phyloP scores from a whole-genome alignment of 2,888 invertebrate species.

The Torymus aiolomorphi region DNA sequence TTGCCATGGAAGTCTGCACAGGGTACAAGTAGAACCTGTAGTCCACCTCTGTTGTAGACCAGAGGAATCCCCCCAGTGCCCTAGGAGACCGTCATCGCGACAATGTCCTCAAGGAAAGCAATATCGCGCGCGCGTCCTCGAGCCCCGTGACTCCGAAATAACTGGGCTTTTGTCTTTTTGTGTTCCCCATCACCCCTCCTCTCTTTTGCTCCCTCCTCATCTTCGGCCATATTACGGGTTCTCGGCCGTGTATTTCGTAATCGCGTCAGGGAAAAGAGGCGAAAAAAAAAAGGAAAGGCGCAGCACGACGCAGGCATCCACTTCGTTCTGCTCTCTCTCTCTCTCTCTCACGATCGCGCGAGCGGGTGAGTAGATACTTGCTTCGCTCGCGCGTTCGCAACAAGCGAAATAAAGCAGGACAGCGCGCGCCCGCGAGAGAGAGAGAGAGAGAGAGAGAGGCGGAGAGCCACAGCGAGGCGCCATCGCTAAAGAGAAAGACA shows the following conservation, averaged over 20 bases:
- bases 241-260: constrained; percentile 45
- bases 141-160: constrained; percentile 12
- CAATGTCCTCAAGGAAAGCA: too few species aligned
- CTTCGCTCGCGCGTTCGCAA: background rate
- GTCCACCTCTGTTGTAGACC: too few species aligned
- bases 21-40: too few species aligned
- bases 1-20: background rate
- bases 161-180: constrained; percentile 34
- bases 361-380: too few species aligned
- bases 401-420: too few species aligned
- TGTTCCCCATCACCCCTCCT: constrained; percentile 6
- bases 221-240: constrained; percentile 41
- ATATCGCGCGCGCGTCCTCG: too few species aligned
- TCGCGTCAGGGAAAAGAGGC: constrained; percentile 24
- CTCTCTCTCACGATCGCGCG: too few species aligned
- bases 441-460: constrained; percentile 49
- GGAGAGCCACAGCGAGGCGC: background rate
- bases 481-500: too few species aligned
- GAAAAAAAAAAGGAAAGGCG: constrained; percentile 35
- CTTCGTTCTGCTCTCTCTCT: too few species aligned
- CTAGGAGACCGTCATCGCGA: too few species aligned
- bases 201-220: background rate
- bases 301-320: too few species aligned
- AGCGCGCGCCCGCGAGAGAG: constrained; percentile 17
- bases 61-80: too few species aligned